Conservation (phyloP, 2,888 invertebrate genomes). For the Coelogynopora nodosa region DNA sequence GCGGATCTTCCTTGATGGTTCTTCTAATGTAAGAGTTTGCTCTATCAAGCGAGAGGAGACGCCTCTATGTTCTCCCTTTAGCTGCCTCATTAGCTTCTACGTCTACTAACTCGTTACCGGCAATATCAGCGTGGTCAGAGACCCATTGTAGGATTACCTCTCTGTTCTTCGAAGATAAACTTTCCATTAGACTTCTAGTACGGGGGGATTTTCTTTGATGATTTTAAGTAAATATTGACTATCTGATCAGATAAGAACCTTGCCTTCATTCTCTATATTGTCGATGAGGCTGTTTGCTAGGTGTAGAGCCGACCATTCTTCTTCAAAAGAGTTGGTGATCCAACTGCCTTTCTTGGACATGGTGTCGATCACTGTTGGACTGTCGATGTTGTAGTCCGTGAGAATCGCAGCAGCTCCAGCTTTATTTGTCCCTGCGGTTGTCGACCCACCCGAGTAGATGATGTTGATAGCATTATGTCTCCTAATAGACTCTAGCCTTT, state of each 20-base stretch:
- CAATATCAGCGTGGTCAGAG: neutral
- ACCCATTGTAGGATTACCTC: neutral
- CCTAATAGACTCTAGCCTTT: neutral
- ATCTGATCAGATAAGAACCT: neutral
- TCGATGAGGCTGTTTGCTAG: neutral
- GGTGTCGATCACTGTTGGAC: neutral
- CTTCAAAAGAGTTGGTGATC: neutral
- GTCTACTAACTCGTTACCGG: neutral
- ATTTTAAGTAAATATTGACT: neutral
- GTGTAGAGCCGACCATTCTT: neutral
- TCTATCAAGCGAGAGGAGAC: neutral
- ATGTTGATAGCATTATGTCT: neutral
- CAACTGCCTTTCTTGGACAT: neutral
- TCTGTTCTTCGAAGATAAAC: neutral
- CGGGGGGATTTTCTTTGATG: neutral
- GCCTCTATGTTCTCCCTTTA: neutral
- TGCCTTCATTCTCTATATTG: neutral
- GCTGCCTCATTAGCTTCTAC: neutral
- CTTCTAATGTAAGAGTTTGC: neutral
- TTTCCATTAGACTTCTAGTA: neutral
- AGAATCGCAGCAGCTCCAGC: neutral
- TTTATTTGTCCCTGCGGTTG: neutral
- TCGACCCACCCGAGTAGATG: neutral
- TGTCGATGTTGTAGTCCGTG: neutral
- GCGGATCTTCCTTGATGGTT: neutral